A percentile compares a stretch with the other conserved stretches of the same genome.
These are phyloP conservation scores for Spilogale gracilis DNA, from an alignment of 2,113 vertebrate genomes.

Conservation along the genomic window DNA sequence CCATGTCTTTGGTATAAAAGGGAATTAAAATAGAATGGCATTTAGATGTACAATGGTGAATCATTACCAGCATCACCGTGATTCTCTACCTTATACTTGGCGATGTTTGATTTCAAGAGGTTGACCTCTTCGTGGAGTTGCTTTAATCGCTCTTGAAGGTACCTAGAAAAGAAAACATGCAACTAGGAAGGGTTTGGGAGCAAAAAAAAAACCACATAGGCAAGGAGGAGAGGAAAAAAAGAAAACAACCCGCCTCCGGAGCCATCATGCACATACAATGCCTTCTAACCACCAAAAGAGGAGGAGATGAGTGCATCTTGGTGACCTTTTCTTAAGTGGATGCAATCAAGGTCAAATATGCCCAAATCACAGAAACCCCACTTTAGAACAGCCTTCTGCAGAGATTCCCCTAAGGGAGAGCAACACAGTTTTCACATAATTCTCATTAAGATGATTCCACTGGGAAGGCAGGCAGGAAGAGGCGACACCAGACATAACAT, in stretches of 20 bases:
- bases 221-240: neutral
- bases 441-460: constrained; percentile 81
- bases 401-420: constrained; percentile 47
- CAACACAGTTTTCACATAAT: constrained; percentile 68
- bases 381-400: constrained; percentile 44
- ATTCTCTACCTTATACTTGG: constrained; percentile 95
- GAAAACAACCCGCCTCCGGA: neutral
- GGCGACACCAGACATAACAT: constrained; percentile 48
- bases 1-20: constrained; percentile 19
- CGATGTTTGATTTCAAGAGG: constrained; percentile 94
- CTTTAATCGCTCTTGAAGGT: constrained; percentile 96
- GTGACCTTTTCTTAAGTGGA: constrained; percentile 61
- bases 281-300: neutral
- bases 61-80: fast-evolving
- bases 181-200: neutral
- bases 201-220: neutral
- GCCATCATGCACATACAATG: neutral
- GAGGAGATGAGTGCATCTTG: neutral
- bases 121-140: constrained; percentile 96
- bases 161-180: constrained; percentile 87
- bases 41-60: neutral
- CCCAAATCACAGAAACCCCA: constrained; percentile 63
- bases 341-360: constrained; percentile 75
- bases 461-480: constrained; percentile 66
- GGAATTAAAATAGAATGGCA: constrained; percentile 30